Conservation (phyloP, 1,140 invertebrate genomes). For the Drosophila arizonae region DNA sequence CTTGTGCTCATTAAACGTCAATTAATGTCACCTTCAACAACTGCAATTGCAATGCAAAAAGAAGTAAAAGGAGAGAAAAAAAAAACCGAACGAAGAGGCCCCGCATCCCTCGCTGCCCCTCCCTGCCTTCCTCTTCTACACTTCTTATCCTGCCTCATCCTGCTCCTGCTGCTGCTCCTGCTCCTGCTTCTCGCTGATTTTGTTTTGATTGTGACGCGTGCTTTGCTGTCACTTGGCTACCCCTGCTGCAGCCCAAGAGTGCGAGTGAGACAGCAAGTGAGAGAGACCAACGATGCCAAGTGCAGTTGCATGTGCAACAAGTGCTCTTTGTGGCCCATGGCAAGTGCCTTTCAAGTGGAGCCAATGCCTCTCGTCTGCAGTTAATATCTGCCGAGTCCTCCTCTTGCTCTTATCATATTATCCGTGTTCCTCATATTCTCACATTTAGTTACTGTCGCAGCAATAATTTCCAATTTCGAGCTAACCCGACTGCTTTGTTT, state of each 20-base stretch:
- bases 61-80: not conserved
- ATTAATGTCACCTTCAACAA: constrained; percentile 78
- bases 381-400: no score
- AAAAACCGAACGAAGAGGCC: not conserved
- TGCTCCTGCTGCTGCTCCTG: constrained; percentile 1
- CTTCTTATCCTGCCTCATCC: not conserved
- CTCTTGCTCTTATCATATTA: no score
- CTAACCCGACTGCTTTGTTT: no score
- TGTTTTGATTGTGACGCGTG: constrained; percentile 74
- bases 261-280: not conserved
- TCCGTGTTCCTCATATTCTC: no score
- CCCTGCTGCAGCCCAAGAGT: not conserved
- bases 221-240: constrained; percentile 16
- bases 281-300: no score
- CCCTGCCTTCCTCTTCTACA: not conserved
- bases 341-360: no score
- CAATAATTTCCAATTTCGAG: no score
- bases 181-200: constrained; percentile 34
- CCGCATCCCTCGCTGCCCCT: constrained; percentile 2
- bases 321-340: constrained; percentile 21
- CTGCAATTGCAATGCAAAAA: constrained; percentile 56
- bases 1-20: constrained; percentile 69
- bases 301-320: constrained; percentile 28
- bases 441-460: no score
- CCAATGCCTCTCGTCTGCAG: no score